Evolutionary conservation across 2,888 invertebrate genomes (phyloP).

Genomic region (Pterobdella sp.): DNA sequence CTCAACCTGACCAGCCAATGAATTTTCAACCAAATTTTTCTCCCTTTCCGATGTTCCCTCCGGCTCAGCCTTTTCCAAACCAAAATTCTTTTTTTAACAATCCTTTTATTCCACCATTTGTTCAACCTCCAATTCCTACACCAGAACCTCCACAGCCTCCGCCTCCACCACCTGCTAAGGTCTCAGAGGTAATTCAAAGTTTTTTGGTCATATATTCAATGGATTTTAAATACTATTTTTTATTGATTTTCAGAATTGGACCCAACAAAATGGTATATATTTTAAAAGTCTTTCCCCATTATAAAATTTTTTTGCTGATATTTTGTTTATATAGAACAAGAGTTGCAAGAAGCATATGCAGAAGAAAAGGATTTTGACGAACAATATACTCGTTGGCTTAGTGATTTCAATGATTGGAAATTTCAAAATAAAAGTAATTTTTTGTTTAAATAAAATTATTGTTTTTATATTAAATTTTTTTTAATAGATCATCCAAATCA

Average conservation of each 20-base stretch:
- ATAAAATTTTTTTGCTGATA: too few relatives aligned
- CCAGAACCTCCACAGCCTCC: conserved; percentile 3
- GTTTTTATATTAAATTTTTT: neutral
- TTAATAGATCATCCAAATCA: conserved; percentile 71
- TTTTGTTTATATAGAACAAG: neutral
- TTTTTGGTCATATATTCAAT: too few relatives aligned
- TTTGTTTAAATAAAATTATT: neutral
- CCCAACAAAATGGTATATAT: neutral
- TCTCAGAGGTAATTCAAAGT: too few relatives aligned
- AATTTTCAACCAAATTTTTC: too few relatives aligned
- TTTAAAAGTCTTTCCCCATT: too few relatives aligned
- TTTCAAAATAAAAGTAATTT: conserved; percentile 66
- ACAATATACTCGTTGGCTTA: conserved; percentile 82
- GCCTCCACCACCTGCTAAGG: neutral
- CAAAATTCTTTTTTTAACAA: too few relatives aligned
- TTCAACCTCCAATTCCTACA: neutral
- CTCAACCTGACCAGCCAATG: too few relatives aligned
- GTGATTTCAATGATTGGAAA: conserved; percentile 83
- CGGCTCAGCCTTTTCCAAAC: neutral
- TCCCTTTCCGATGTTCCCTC: neutral
- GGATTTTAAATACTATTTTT: too few relatives aligned
- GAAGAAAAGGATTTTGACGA: conserved; percentile 78
- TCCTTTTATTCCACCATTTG: too few relatives aligned
- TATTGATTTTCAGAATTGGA: neutral
- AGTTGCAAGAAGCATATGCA: conserved; percentile 17